Percentiles rank a stretch among this genome's conserved stretches.
These are phyloP conservation scores for Thera britannica DNA, from an alignment of 2,888 invertebrate species.

Conservation along the genomic window DNA sequence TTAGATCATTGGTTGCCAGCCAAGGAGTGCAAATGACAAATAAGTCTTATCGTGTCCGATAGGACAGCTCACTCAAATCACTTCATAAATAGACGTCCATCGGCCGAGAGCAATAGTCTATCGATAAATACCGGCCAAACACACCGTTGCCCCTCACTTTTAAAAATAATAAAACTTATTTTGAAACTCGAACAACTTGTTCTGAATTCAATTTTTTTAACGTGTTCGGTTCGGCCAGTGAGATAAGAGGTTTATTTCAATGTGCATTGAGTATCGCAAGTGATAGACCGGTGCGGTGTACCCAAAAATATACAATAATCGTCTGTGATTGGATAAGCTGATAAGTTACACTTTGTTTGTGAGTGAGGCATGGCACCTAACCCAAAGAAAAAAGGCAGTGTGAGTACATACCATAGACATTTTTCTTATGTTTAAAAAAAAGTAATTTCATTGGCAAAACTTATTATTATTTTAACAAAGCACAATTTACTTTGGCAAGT, in stretches of 20 bases:
- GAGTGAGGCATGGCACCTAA: slow-evolving; percentile 24
- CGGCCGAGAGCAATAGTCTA: slow-evolving; percentile 55
- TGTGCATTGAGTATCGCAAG: not conserved
- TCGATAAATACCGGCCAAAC: slow-evolving; percentile 40
- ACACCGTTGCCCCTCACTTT: slow-evolving; percentile 17
- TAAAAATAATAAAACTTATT: slow-evolving; percentile 1
- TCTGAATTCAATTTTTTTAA: slow-evolving; percentile 3
- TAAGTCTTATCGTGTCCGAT: slow-evolving; percentile 72
- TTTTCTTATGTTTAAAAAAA: too few relatives aligned
- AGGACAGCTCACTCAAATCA: slow-evolving; percentile 63
- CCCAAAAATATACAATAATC: not conserved
- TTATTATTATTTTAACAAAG: too few relatives aligned
- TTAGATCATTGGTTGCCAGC: slow-evolving; percentile 46
- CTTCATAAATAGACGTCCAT: slow-evolving; percentile 67
- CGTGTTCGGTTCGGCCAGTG: not conserved
- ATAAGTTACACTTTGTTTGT: not conserved
- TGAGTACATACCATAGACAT: slow-evolving; percentile 22
- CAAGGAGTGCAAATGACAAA: slow-evolving; percentile 68
- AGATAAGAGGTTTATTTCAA: not conserved
- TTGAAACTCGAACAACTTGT: slow-evolving; percentile 13
- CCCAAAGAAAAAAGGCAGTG: slow-evolving; percentile 26
- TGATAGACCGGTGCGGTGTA: not conserved
- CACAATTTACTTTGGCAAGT: too few relatives aligned
- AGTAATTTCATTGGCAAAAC: too few relatives aligned
- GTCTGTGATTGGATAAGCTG: not conserved